A percentile compares a stretch with the other conserved stretches of the same genome.
phyloP scores from a whole-genome alignment of 2,797 vertebrate genomes.

The Pseudopleuronectes americanus region DNA sequence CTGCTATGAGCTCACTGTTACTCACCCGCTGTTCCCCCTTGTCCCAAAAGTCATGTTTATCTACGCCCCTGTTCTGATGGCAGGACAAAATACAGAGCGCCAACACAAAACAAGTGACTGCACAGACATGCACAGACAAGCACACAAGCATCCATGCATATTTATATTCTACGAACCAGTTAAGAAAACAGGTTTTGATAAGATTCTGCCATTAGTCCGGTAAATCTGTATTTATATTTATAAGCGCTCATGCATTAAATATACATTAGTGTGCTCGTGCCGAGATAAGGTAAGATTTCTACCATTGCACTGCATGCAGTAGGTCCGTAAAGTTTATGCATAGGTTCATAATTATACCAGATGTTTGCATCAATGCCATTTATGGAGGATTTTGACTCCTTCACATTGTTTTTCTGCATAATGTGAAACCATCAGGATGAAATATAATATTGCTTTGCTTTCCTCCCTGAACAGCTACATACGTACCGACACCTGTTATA shows the following conservation, averaged over 20 bases:
- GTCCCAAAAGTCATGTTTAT: conserved; percentile 60
- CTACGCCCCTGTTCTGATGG: conserved; percentile 33
- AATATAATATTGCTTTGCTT: conserved; percentile 61
- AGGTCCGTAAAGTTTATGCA: conserved; percentile 44
- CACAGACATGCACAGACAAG: background rate
- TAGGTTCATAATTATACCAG: conserved; percentile 60
- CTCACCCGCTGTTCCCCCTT: conserved; percentile 42
- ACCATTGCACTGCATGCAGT: conserved; percentile 14
- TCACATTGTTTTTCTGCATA: conserved; percentile 45
- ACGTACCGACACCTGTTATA: conserved; percentile 56
- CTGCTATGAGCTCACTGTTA: conserved; percentile 61
- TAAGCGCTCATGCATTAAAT: too few relatives aligned
- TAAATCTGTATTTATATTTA: conserved; percentile 17
- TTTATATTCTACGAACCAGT: conserved; percentile 1
- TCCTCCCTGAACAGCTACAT: conserved; percentile 50
- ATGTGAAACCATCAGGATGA: conserved; percentile 64
- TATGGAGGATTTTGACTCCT: conserved; percentile 38
- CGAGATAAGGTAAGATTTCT: conserved; percentile 46
- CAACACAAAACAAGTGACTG: background rate
- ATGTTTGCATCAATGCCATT: conserved; percentile 62
- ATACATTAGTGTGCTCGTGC: conserved; percentile 42
- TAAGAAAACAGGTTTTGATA: conserved; percentile 20
- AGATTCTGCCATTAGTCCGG: conserved; percentile 1
- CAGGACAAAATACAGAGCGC: conserved; percentile 25
- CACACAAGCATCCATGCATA: background rate